Percentiles rank a stretch among this genome's conserved stretches.
Evolutionary conservation across 92 coral and sea anemone species (phyloP).

Genomic region (Epizoanthus illoricatus): DNA sequence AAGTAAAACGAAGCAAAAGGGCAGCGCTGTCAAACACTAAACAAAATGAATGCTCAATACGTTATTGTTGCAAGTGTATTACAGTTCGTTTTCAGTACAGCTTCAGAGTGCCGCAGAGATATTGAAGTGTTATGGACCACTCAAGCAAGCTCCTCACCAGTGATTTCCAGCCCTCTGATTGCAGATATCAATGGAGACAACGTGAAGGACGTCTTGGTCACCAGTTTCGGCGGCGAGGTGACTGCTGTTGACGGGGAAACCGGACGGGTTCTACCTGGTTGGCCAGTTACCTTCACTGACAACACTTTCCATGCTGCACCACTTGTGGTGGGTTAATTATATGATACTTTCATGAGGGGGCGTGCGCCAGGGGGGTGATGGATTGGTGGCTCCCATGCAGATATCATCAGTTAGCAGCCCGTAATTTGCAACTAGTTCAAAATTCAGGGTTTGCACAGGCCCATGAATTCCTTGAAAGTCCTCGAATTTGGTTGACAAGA

Average conservation of each 20-base stretch:
- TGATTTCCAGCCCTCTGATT: conserved; percentile 81
- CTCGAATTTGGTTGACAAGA: no score
- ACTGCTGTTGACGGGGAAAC: conserved; percentile 75
- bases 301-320: conserved; percentile 84
- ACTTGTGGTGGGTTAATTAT: conserved; percentile 64
- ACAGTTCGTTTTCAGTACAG: background rate
- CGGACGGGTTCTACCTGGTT: conserved; percentile 73
- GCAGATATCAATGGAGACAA: conserved; percentile 80
- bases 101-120: conserved; percentile 70
- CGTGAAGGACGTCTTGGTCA: conserved; percentile 65
- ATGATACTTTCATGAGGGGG: background rate
- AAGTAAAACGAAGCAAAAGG: no score
- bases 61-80: background rate
- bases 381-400: no score
- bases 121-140: conserved; percentile 73
- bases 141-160: conserved; percentile 80
- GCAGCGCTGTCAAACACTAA: no score
- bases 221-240: conserved; percentile 85
- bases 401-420: no score
- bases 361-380: no score
- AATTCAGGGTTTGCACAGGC: no score
- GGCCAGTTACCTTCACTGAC: conserved; percentile 80
- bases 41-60: background rate
- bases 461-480: no score
- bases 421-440: no score